Conservation (phyloP, 2,797 vertebrate genomes). For the Odontamblyopus rebecca region DNA sequence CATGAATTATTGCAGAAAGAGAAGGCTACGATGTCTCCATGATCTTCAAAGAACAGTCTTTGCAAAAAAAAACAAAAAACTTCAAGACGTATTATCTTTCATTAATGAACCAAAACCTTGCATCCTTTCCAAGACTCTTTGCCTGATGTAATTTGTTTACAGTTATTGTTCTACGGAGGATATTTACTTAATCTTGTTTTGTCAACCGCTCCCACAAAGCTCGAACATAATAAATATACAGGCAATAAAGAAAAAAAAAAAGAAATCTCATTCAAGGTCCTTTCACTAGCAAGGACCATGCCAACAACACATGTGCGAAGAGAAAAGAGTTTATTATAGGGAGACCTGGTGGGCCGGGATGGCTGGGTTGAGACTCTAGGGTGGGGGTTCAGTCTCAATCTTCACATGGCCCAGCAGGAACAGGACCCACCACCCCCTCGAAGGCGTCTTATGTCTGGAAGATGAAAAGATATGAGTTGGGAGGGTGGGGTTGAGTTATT, state of each 20-base stretch:
- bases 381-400: too few species aligned
- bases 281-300: too few species aligned
- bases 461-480: too few species aligned
- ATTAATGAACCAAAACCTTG: neutral
- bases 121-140: slow-evolving; percentile 1
- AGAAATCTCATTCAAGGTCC: neutral
- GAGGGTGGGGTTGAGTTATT: too few species aligned
- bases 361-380: too few species aligned
- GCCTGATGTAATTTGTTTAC: slow-evolving; percentile 9
- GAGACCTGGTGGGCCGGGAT: too few species aligned
- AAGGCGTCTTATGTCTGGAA: too few species aligned
- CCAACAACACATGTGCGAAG: too few species aligned
- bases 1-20: neutral
- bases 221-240: slow-evolving; percentile 9
- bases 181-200: slow-evolving; percentile 8
- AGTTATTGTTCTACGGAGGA: slow-evolving; percentile 9
- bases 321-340: too few species aligned
- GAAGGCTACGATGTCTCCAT: neutral
- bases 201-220: slow-evolving; percentile 9
- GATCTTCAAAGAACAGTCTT: neutral
- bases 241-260: slow-evolving; percentile 2
- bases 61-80: neutral
- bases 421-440: too few species aligned
- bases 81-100: neutral
- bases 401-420: too few species aligned